Base-by-base conservation (phyloP, 1,140 invertebrate species). In the Brachionus plicatilis region DNA sequence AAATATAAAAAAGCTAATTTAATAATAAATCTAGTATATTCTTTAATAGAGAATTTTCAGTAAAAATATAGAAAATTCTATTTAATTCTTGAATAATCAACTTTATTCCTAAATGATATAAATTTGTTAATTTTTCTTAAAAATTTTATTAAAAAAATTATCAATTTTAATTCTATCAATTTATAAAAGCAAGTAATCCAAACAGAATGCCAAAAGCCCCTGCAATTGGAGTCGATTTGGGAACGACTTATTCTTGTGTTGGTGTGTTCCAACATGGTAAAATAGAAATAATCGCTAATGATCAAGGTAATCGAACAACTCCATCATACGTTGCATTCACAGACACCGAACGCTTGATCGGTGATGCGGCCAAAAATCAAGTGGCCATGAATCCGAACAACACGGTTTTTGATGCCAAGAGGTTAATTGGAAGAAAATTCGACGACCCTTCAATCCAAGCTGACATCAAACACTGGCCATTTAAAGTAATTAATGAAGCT, bases 271-370 rank as follows among this genome's bases (percentile, higher is more conserved):
- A 91, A 86, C 90, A 95, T 87, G 94, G 94, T 43, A 94, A 94
- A 87, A 94, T 96, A 7, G 94, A 96, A 88, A 96, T 96, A 86
- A 96, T 96, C 72, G 94, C 94, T 53, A 96, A 96, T 86, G 94
- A 96, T 86, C 94, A 96, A 89, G 95, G 95, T 50, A 95, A 96
- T 88, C 91, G 94, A 83, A 96, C 94, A 14, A 96, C 95, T 17
- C 94, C 95, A 3, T 94, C 93, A 79, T 96, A 95, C 88, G 95
- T 97, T 12, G 95, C 95, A 3, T 97, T 97, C 89, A 95, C 93
- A 1, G 95, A 96, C 68, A 93, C 93, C 0, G 95, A 96, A 88
- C 90, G 95, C 37, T 90, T 96, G 11, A 94, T 96, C 84, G 95
- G 95, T 20, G 95, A 96, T 88, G 92, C 90, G 1, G 91, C 91